Base-by-base conservation (phyloP, 2,113 vertebrate species). In the Colistium nudipinnis region DNA sequence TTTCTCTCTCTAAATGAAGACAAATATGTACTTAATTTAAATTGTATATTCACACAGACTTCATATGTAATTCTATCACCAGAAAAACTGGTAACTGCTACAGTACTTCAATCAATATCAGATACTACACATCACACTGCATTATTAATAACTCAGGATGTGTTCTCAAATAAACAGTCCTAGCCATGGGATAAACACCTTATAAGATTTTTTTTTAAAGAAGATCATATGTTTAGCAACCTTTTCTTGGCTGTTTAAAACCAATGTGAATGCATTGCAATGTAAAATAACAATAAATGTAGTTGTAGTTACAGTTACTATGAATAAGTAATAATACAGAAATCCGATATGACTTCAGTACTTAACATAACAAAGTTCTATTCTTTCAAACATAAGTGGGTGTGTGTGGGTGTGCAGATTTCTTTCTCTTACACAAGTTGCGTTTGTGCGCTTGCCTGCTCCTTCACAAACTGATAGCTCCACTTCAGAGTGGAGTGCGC, bases 361-460 rank as follows among this genome's bases (percentile, higher is more conserved):
- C 8, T 24, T 7, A 43, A 44, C 20, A 25, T 0, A 31, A n/a
- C 13, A 35, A 25, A 25, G 17, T 10, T 59, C 24, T 39, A 22
- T 39, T 41, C 22, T 30, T 38, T 41, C 35, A 11, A 24, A 7
- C 20, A 7, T 22, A 19, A 7, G 6, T 11, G 8, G 6, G 22
- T 7, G 7, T 20, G 17, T 51, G 4, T 20, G 17, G 14, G n/a
- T 53, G 30, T 39, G 49, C 6, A 6, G 2, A 17, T 43, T 2
- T 10, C 7, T 31, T 13, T 22, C 3, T 80, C 97, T 27, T 92
- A 99, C 98, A 97, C 90, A 30, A 99, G 93, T 49, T 94, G 95
- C 4, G 95, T 92, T 74, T 96, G 96, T 39, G 94, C 90, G 61
- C 80, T 86, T 1, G 95, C 74, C 9, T 96, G 95, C 77, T 93